Evolutionary conservation across 2,888 invertebrate genomes (phyloP).

Genomic region (Tenthredo livida): DNA sequence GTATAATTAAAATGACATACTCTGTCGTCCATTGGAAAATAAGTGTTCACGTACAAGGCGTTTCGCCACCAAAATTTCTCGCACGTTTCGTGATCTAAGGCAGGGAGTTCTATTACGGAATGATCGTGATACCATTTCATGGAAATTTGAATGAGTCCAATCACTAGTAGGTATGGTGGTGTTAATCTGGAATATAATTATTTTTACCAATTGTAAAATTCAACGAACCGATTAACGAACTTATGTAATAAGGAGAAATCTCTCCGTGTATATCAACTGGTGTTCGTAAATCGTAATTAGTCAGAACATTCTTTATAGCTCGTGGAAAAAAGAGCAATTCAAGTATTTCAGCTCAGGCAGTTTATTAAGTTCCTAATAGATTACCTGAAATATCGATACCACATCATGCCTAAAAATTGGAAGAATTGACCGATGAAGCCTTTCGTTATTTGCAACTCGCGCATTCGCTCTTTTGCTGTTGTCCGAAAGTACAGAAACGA

Average conservation of each 20-base stretch:
- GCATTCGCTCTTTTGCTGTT: constrained; percentile 80
- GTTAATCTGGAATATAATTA: constrained; percentile 84
- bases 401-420: constrained; percentile 80
- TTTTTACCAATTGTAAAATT: constrained; percentile 49
- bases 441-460: constrained; percentile 74
- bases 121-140: constrained; percentile 86
- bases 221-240: neutral
- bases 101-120: constrained; percentile 87
- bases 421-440: constrained; percentile 78
- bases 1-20: constrained; percentile 64
- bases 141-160: constrained; percentile 87
- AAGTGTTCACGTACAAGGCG: constrained; percentile 90
- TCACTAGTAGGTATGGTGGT: constrained; percentile 90
- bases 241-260: neutral
- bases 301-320: neutral
- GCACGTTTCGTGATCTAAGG: constrained; percentile 87
- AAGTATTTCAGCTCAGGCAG: neutral
- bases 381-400: constrained; percentile 69
- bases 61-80: constrained; percentile 91
- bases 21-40: constrained; percentile 86
- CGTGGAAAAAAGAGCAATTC: constrained; percentile 49
- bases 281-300: neutral
- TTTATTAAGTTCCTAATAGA: neutral
- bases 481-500: constrained; percentile 86
- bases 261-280: neutral